Evolutionary conservation across 2,888 invertebrate genomes (phyloP).

Genomic region (Dryomyza anilis): DNA sequence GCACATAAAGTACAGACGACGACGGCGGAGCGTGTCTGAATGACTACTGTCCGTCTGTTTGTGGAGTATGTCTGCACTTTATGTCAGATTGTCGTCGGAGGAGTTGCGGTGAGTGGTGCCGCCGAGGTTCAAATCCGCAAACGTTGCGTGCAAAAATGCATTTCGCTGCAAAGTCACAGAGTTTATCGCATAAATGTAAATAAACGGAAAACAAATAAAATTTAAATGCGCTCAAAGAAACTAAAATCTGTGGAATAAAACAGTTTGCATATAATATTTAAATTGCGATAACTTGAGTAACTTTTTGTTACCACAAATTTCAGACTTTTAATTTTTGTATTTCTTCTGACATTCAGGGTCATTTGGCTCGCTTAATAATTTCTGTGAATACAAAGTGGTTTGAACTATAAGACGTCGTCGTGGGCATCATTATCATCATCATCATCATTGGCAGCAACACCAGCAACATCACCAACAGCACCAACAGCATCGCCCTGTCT

Average conservation of each 20-base stretch:
- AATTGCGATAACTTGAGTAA: too few species aligned
- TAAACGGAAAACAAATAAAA: neutral
- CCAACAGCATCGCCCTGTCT: neutral
- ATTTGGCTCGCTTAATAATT: neutral
- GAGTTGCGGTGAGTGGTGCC: constrained; percentile 10
- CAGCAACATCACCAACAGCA: neutral
- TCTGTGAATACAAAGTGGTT: neutral
- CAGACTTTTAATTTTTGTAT: neutral
- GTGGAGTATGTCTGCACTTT: neutral
- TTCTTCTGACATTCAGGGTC: constrained; percentile 5
- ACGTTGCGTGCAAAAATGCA: constrained; percentile 55
- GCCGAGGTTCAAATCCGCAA: constrained; percentile 31
- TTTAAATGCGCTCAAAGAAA: too few species aligned
- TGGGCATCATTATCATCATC: too few species aligned
- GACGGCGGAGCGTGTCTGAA: constrained; percentile 1
- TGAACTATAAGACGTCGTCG: too few species aligned
- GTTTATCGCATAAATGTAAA: constrained; percentile 12
- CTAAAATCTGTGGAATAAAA: too few species aligned
- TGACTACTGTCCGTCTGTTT: neutral
- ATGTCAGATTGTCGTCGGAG: constrained; percentile 20
- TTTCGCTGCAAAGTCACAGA: constrained; percentile 35
- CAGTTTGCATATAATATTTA: too few species aligned
- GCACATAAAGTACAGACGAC: constrained; percentile 43
- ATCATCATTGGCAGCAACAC: too few species aligned
- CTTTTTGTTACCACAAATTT: too few species aligned